Base-by-base conservation (phyloP, 2,797 vertebrate genomes). In the Diglossa cyanea region DNA sequence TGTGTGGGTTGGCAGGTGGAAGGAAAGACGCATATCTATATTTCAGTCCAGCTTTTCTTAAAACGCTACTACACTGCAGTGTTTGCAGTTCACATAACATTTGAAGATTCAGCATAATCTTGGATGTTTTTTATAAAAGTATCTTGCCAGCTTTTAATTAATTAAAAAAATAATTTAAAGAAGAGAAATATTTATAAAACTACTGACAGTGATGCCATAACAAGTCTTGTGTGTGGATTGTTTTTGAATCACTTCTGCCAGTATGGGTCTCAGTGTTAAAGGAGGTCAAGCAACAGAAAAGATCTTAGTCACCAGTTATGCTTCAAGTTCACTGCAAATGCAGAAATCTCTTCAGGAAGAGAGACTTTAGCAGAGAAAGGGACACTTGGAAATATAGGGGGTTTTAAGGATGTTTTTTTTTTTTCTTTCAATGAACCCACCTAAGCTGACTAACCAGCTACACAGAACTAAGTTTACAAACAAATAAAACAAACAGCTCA, bases 21-120 rank as follows among this genome's bases (percentile, higher is more conserved):
- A 79, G 48, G 26, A 42, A 71, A 90, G 31, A 35, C 0, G 0
- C 2, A 1, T 11, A 31, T 50, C 12, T 39, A 0, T 39, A 10
- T 39, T 24, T 50, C 53, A 67, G 30, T 68, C 13, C 40, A 74
- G 4, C 17, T 72, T 74, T 86, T 85, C 23, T 23, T 84, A 51
- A 20, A 65, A 26, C n/a, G 16, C 10, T 37, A 7, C 21, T 55
- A 20, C 45, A 20, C 33, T 79, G 24, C 10, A 70, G 10, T 62
- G 21, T 54, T 84, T 85, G 31, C 17, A 50, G 18, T 73, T 90
- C 68, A 66, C 7, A 1, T 35, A 42, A 25, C 16, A 11, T 89
- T 81, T 84, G n/a, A 73, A 70, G 31, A 67, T 24, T 85, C 55
- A n/a, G 7, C 21, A 19, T 44, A 25, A 13, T 18, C 62, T 88